Base-by-base conservation (phyloP, 2,797 vertebrate species). In the Uromys caudimaculatus region DNA sequence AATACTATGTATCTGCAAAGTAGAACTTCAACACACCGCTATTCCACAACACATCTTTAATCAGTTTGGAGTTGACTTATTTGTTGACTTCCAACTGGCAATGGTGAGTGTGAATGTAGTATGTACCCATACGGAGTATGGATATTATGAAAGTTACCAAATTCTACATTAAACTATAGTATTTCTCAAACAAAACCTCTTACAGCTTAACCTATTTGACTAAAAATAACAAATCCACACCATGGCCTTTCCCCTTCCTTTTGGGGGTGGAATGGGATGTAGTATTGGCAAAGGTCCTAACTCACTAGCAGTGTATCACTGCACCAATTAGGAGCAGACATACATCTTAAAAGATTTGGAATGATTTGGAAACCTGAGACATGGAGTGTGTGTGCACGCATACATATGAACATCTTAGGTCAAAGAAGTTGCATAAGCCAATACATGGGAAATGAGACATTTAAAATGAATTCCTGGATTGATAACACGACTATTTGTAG, bases 371-470 rank as follows among this genome's bases (percentile, higher is more conserved):
- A 96, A 52, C 3, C 54, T 83, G 32, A 76, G 50, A 91, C 7
- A 7, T 2, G 16, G 13, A 76, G 17, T 90, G 38, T 89, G 41
- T 82, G 73, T 73, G 16, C 35, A 35, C 41, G 35, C 7, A 35
- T 3, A 4, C 11, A 44, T 62, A 54, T 27, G 12, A 16, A 87
- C 44, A 77, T 56, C 83, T 94, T 97, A 93, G 4, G 14, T 91
- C 27, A 76, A 95, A 93, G 32, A 6, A 81, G 87, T 47, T 3
- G 35, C 11, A 23, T 38, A 17, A 91, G 21, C 19, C 93, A 93
- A 95, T 9, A 16, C 81, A 54, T 76, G 12, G 89, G 89, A 97
- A 96, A 62, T 56, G 3, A 88, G 41, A 71, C 21, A 81, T 95
- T 95, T 94, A 44, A 91, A 95, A 94, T 88, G 32, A 76, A 23